These are phyloP conservation scores for Oncorhynchus gorbuscha DNA, from an alignment of 2,113 vertebrate genomes.

Conservation along the genomic window DNA sequence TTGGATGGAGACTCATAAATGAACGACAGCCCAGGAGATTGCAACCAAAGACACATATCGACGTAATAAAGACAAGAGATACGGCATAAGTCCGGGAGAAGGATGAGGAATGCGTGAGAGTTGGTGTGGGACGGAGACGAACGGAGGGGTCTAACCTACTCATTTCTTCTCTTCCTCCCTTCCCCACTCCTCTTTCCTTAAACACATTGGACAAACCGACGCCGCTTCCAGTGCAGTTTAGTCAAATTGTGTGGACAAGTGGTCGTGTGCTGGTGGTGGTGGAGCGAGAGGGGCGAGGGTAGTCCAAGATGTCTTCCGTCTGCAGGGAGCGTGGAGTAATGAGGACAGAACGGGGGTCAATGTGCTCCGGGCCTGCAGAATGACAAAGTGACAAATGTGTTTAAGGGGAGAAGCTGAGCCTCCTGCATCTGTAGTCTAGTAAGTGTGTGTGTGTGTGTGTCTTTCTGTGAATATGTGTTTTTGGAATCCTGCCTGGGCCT, in stretches of 20 bases:
- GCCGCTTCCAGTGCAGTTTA: too few relatives aligned
- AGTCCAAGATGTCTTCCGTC: too few relatives aligned
- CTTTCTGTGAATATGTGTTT: too few relatives aligned
- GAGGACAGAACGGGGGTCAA: conserved; percentile 8
- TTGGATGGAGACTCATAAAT: background rate
- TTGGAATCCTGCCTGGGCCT: too few relatives aligned
- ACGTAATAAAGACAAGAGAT: background rate
- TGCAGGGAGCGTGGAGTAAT: background rate
- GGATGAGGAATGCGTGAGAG: background rate
- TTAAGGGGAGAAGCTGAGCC: conserved; percentile 47
- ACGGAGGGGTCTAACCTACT: too few relatives aligned
- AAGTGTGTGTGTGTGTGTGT: conserved; percentile 4
- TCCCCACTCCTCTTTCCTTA: too few relatives aligned
- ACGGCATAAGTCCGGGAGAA: background rate
- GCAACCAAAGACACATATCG: background rate
- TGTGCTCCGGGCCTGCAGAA: conserved; percentile 51
- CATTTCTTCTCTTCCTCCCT: too few relatives aligned
- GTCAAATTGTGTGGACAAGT: too few relatives aligned
- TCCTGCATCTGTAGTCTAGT: conserved; percentile 33
- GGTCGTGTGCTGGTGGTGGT: background rate
- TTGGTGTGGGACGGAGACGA: background rate
- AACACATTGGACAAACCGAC: too few relatives aligned
- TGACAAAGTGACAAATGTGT: conserved; percentile 66
- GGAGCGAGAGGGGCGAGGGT: background rate
- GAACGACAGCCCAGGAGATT: background rate